Base-by-base conservation (phyloP, 2,113 vertebrate genomes). In the Crotophaga sulcirostris region DNA sequence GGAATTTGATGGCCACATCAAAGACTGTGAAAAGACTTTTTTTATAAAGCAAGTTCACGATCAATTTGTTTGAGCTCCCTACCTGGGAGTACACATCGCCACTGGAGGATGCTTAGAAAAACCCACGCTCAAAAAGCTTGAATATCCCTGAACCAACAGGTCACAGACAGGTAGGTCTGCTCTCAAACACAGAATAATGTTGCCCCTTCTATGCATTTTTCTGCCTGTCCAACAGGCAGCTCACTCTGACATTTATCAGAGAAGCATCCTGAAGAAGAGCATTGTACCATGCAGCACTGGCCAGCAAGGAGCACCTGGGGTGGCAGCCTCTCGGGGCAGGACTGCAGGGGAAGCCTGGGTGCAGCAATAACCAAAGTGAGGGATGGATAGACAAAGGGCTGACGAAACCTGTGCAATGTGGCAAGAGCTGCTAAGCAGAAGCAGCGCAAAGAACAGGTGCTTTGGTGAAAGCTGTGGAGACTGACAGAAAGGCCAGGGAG, bases 271-370 rank as follows among this genome's bases (percentile, higher is more conserved):
- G 47, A 84, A 45, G 42, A 75, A 76, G 16, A 80, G n/a, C 62
- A 38, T 31, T 0, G 2, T 2, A 13, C 25, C 1, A 2, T 19
- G 31, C 58, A 84, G 64, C 40, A 28, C 38, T 8, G 45, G 67
- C 29, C 1, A 2, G 29, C 52, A 70, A 19, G 0, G 1, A 75
- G 60, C 0, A 0, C 20, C 66, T 5, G 1, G 13, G 24, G 29
- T 0, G 5, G 34, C 34, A 87, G 45, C 52, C 14, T 62, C 44
- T 62, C 0, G 0, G 79, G 55, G 36, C 26, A 34, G 36, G 24
- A 54, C 10, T 1, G 3, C 28, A 13, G 10, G n/a, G 31, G 13
- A 68, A 86, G 28, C 34, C 59, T 7, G 3, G 29, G 36, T 68
- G 33, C 60, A 75, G 26, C 33, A 87, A 84, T 24, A 40, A 56